These are phyloP conservation scores for Litoditis marina DNA, from an alignment of 2,888 invertebrate species.

Conservation along the genomic window DNA sequence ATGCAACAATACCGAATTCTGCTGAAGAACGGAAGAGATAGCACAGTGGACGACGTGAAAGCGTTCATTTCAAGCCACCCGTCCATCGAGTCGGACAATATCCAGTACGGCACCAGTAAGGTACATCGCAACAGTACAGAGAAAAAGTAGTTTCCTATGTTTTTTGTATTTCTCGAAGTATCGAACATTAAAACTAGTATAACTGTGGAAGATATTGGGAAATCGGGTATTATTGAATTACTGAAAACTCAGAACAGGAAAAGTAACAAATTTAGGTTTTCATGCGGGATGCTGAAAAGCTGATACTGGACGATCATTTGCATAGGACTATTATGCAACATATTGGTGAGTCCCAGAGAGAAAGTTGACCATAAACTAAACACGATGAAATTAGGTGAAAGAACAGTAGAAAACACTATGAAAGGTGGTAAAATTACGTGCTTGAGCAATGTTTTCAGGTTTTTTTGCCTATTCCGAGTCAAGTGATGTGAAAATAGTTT, in stretches of 20 bases:
- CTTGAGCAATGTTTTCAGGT: too few relatives aligned
- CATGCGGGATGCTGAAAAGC: conserved; percentile 87
- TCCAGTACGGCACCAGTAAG: conserved; percentile 83
- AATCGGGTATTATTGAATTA: too few relatives aligned
- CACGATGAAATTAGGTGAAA: too few relatives aligned
- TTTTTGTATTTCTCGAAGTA: too few relatives aligned
- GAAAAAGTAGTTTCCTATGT: neutral
- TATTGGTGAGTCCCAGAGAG: conserved; percentile 67
- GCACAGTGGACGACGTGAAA: conserved; percentile 81
- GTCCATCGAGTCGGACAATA: conserved; percentile 82
- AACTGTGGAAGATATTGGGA: too few relatives aligned
- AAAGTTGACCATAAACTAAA: too few relatives aligned
- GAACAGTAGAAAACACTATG: too few relatives aligned
- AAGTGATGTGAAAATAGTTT: too few relatives aligned
- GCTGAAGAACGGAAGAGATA: conserved; percentile 78
- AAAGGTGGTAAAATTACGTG: too few relatives aligned
- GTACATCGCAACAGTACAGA: too few relatives aligned
- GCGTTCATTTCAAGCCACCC: conserved; percentile 76
- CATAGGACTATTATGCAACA: conserved; percentile 90
- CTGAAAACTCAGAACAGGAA: neutral
- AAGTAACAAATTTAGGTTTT: conserved; percentile 72
- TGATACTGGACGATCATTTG: conserved; percentile 82
- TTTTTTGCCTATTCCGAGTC: too few relatives aligned
- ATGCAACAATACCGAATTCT: conserved; percentile 86
- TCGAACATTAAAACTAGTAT: too few relatives aligned